Base-by-base conservation (phyloP, 2,888 invertebrate species). In the Trilocha varians region DNA sequence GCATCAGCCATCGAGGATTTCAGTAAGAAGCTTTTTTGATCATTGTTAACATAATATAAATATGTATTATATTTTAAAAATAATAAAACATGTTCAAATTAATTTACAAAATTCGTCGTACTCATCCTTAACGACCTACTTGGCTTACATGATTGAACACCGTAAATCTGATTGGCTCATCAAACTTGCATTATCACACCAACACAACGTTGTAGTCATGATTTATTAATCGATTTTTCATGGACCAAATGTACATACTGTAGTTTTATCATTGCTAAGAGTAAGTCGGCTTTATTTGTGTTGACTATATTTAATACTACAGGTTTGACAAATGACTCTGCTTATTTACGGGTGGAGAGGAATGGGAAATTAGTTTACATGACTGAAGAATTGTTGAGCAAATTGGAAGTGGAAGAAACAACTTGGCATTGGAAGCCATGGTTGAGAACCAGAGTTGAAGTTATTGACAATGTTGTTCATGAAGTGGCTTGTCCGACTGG, bases 361-460 rank as follows among this genome's bases (percentile, higher is more conserved):
- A 61, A 76, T 69, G 84, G 82, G 32, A 62, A 67, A 38, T 52
- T 62, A 0, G 59, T 78, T 34, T 67, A 57, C 39, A 70, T 83
- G 55, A 61, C 64, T 0, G 66, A 68, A 16, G 62, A 70, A 5
- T 51, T 85, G 18, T 59, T 72, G 55, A 62, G 39, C 39, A 78
- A 64, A 46, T 40, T 85, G 16, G 56, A 58, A 2, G 64, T 65
- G 5, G 82, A 86, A 46, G 48, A 57, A 15, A 60, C 53, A 5
- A 63, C 55, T 1, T 85, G 84, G 84, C 86, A 85, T 48, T 78
- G 78, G 77, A 71, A 62, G n/a, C 85, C 85, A 0, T 85, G 84
- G 80, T 47, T 78, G 32, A 59, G 74, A 6, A 79, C 80, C 2
- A 68, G 79, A 45, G 62, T 78, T 1, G 62, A 67, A 37, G 53